Evolutionary conservation across 2,888 invertebrate genomes (phyloP).

Genomic region (Tipula lateralis): DNA sequence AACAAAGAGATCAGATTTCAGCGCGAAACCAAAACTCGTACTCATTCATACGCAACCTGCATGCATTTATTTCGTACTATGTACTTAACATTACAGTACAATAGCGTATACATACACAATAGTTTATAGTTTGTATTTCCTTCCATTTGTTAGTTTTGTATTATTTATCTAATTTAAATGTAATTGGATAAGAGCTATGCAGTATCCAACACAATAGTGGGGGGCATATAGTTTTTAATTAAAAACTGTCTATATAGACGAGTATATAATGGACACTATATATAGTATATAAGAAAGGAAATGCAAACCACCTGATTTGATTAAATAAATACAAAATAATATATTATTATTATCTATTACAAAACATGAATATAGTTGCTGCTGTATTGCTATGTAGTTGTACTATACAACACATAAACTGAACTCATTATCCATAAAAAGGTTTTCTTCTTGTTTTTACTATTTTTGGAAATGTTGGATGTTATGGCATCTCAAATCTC

Average conservation of each 20-base stretch:
- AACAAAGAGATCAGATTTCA: background rate
- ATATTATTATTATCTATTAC: too few species aligned
- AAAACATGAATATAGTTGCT: background rate
- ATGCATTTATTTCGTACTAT: background rate
- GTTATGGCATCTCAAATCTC: background rate
- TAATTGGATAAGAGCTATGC: background rate
- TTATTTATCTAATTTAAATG: background rate
- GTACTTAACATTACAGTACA: background rate
- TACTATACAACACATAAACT: background rate
- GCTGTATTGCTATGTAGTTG: background rate
- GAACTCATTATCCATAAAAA: conserved; percentile 11
- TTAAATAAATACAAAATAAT: background rate
- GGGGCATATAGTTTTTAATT: background rate
- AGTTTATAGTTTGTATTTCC: conserved; percentile 2
- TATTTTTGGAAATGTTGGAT: background rate
- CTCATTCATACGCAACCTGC: background rate
- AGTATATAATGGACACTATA: background rate
- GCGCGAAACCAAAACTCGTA: background rate
- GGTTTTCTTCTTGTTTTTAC: background rate
- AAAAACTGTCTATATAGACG: background rate
- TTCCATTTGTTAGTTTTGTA: background rate
- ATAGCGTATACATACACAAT: background rate
- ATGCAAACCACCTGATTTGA: conserved; percentile 7
- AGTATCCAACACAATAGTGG: background rate
- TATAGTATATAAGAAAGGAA: background rate